Evolutionary conservation across 1,140 invertebrate species (phyloP), one percentile per base, ranked within the genome.

Genomic region (Cardiocondyla obscurior): DNA sequence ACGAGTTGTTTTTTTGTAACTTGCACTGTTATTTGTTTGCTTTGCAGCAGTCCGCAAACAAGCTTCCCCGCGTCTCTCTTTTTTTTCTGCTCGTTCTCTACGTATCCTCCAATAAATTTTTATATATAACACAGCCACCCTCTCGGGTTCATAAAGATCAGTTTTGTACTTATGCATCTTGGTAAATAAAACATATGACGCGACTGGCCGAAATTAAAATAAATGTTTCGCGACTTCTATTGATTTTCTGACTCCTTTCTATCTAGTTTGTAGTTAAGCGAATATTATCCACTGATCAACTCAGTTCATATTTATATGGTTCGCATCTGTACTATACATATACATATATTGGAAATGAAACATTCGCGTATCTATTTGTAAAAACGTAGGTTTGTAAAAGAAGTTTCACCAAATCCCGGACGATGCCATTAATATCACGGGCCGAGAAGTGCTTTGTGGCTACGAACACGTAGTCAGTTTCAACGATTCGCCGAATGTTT

Each of bases 261-360:
- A 19, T 0, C 10, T 4, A 16, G 22, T 53, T 36, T 67, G 33
- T 14, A 30, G 28, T 19, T 28, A 42, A 30, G 25, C 19, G 69
- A 79, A 79, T 86, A 87, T 77, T 83, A 83, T 22, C 60, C 85
- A 22, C n/a, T 67, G 25, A 10, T 33, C 70, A 46, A 51, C 36
- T 83, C 72, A 85, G 58, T 19, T 39, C 19, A 88, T 87, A 86
- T 90, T 89, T 90, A 90, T 89, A 89, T 87, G 87, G 58, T 65
- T 30, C 44, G 81, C 65, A 83, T 84, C 77, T 79, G 62, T 44
- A 22, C 51, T 22, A 8, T 28, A n/a, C n/a, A n/a, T n/a, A n/a
- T n/a, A n/a, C n/a, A n/a, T n/a, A 16, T 46, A 70, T 57, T 69
- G 73, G 62, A 25, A 73, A 85, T 58, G 65, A 79, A 85, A 30